Percentiles rank a stretch among this genome's conserved stretches.
Conservation (phyloP, 2,888 invertebrate species). For the Drosophila stalkeri region DNA sequence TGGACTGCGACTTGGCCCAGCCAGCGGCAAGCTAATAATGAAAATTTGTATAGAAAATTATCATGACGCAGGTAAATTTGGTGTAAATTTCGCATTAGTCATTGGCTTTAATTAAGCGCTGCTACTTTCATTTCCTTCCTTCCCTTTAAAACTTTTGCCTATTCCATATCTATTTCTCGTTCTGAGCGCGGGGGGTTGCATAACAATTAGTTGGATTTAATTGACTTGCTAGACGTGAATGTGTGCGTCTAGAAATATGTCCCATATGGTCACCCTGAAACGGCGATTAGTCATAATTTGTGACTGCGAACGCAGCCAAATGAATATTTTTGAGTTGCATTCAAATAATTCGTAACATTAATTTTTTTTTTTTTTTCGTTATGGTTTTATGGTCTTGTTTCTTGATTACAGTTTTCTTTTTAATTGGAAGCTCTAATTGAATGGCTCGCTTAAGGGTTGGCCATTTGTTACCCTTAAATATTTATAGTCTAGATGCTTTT, state of each 20-base stretch:
- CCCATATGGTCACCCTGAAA: conserved; percentile 55
- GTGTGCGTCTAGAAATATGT: conserved; percentile 40
- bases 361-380: conserved; percentile 31
- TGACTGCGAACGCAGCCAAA: conserved; percentile 27
- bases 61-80: conserved; percentile 44
- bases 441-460: conserved; percentile 38
- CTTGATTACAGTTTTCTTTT: conserved; percentile 26
- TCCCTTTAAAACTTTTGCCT: conserved; percentile 13
- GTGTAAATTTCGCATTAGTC: conserved; percentile 52
- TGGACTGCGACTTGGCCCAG: conserved; percentile 9
- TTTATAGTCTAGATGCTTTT: background rate
- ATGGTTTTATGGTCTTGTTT: conserved; percentile 51
- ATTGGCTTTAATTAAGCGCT: conserved; percentile 57
- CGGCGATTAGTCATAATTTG: conserved; percentile 62
- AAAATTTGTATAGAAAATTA: conserved; percentile 35
- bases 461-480: conserved; percentile 40
- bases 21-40: conserved; percentile 31
- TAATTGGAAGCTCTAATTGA: conserved; percentile 44
- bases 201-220: conserved; percentile 52
- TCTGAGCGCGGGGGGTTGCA: conserved; percentile 30
- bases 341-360: conserved; percentile 41
- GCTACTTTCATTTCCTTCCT: conserved; percentile 35
- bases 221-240: conserved; percentile 34
- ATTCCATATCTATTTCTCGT: conserved; percentile 8
- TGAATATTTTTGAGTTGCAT: conserved; percentile 30